Evolutionary conservation across 2,113 vertebrate genomes (phyloP).

Genomic region (Zosterops japonicus): DNA sequence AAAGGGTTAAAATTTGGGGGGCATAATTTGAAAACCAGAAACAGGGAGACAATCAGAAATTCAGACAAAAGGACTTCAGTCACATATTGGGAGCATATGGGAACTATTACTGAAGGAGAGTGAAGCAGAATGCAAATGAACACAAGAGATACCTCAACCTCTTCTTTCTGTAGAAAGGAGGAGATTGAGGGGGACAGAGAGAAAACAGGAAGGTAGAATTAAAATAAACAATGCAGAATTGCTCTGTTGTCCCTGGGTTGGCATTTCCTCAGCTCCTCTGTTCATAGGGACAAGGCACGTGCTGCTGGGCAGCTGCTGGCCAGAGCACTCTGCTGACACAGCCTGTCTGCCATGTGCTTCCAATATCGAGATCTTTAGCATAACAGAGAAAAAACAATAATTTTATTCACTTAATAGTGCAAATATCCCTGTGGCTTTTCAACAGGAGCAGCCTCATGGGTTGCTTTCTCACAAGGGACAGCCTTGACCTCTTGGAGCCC

Average conservation of each 20-base stretch:
- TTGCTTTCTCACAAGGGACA: background rate
- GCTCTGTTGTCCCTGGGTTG: background rate
- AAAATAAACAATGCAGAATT: background rate
- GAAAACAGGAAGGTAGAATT: background rate
- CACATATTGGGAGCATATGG: slow-evolving; percentile 4
- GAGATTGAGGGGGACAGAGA: background rate
- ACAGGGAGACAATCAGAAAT: background rate
- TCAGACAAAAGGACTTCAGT: background rate
- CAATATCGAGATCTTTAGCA: background rate
- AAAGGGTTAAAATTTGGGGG: background rate
- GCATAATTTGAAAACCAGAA: background rate
- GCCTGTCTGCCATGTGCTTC: background rate
- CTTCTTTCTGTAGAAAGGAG: background rate
- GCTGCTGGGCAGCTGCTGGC: background rate
- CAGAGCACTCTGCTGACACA: background rate
- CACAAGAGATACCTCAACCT: background rate
- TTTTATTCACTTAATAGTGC: background rate
- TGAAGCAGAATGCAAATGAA: background rate
- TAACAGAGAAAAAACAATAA: background rate
- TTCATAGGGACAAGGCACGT: rapidly evolving
- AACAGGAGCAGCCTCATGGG: background rate
- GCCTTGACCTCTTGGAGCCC: background rate
- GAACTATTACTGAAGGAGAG: background rate
- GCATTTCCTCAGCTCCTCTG: background rate
- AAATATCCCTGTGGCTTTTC: background rate